Conservation (phyloP, 2,797 vertebrate species). For the Thalassophryne amazonica region DNA sequence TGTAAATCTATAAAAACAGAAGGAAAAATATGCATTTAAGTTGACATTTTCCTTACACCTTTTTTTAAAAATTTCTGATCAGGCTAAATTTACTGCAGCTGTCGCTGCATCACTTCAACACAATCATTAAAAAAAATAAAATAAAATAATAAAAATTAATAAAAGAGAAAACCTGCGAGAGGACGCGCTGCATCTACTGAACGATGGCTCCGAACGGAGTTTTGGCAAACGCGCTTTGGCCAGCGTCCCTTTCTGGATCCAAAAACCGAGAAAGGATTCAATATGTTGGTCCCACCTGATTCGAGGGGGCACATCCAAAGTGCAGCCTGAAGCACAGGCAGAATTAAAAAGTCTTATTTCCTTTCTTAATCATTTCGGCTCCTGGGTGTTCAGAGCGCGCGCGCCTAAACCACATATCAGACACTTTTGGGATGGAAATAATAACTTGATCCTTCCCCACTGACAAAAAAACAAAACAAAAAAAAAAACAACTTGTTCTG, state of each 20-base stretch:
- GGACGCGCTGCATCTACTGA: no score
- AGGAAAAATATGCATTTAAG: no score
- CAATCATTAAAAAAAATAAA: no score
- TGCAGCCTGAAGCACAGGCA: constrained; percentile 69
- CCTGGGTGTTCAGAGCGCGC: constrained; percentile 21
- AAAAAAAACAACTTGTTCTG: not conserved
- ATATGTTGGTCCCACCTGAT: constrained; percentile 67
- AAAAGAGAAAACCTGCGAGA: no score
- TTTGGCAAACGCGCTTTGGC: constrained; percentile 72
- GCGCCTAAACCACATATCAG: not conserved
- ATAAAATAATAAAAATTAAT: no score
- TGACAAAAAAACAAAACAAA: not conserved
- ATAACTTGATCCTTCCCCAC: not conserved
- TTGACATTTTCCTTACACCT: no score
- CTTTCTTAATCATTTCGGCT: constrained; percentile 61
- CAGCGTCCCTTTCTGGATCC: constrained; percentile 44
- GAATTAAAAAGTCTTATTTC: constrained; percentile 72
- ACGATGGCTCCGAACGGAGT: constrained; percentile 51
- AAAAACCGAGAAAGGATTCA: constrained; percentile 42
- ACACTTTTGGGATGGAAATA: not conserved
- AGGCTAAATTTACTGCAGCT: no score
- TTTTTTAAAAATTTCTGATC: no score
- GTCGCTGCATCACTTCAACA: constrained; percentile 5
- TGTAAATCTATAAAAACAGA: no score
- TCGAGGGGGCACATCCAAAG: constrained; percentile 60